Evolutionary conservation across 2,888 invertebrate species (phyloP), one percentile per base, ranked within the genome.

Genomic region (Agrotis ipsilon): DNA sequence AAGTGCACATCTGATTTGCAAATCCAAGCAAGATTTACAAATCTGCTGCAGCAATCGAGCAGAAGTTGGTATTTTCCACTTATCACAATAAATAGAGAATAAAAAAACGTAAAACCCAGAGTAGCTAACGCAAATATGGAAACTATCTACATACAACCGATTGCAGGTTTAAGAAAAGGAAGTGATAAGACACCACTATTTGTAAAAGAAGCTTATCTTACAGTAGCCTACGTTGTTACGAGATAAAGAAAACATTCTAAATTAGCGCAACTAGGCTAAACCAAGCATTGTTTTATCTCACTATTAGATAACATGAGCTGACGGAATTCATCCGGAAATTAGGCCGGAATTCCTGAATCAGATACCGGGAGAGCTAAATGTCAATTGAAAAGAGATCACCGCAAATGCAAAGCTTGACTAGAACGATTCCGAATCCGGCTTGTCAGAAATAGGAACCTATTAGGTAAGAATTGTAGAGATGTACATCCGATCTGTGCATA

Each of bases 321-420:
- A 58, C 58, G 57, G 48, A 21, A 65, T 55, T 62, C 51, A 72
- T 72, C 59, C 65, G 62, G 76, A 63, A 84, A 82, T 55, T 63
- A 61, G 54, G n/a, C 70, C 74, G 72, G 74, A 72, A 72, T 59
- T 70, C 78, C 64, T 57, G 73, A 65, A 46, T 54, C 54, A 58
- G 46, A 68, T 79, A 52, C 21, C 58, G 51, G 58, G 58, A 61
- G 61, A 49, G 24, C 27, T 19, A 59, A 66, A 69, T 49, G 51
- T 59, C 32, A 46, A 48, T 60, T 24, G 13, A 68, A 79, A 79
- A 62, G n/a, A 72, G 74, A 83, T 73, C 68, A 65, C 24, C 21
- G 24, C 61, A 55, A 58, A 65, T 46, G 52, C 39, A 63, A 64
- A 45, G 64, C 14, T 24, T 39, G 16, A 68, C 16, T 39, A 43